phyloP scores from a whole-genome alignment of 1,140 invertebrate species.

The Armadillidium nasatum region DNA sequence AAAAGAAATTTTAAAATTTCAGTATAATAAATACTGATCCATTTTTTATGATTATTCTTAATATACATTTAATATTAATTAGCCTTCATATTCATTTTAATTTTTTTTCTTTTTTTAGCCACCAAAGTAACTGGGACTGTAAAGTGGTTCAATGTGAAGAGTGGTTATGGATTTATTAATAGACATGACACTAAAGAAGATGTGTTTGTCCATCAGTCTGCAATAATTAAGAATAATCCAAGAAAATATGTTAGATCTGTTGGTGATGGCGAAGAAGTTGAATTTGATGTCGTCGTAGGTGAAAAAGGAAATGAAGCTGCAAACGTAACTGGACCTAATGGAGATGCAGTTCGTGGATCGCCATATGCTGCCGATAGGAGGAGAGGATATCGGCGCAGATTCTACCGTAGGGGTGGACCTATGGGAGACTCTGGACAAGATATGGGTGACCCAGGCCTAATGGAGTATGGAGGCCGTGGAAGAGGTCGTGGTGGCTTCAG shows the following conservation, averaged over 20 bases:
- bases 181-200: conserved; percentile 98
- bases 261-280: conserved; percentile 95
- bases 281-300: conserved; percentile 98
- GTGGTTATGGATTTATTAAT: conserved; percentile 99
- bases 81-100: too few species aligned
- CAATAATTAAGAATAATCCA: conserved; percentile 95
- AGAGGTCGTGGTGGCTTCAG: neutral
- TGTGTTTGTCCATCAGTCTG: conserved; percentile 98
- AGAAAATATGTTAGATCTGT: conserved; percentile 95
- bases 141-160: conserved; percentile 99
- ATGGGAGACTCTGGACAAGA: conserved; percentile 4
- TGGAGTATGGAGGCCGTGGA: neutral
- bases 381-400: conserved; percentile 66
- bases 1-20: too few species aligned
- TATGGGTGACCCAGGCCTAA: neutral
- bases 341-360: conserved; percentile 66
- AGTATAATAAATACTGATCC: too few species aligned
- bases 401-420: conserved; percentile 52
- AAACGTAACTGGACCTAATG: conserved; percentile 91
- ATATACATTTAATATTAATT: too few species aligned
- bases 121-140: conserved; percentile 86
- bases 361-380: conserved; percentile 92
- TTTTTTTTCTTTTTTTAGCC: conserved; percentile 54
- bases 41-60: too few species aligned
- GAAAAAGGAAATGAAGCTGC: conserved; percentile 97